Evolutionary conservation across 2,888 invertebrate species (phyloP).

Genomic region (Chalcis sispes): DNA sequence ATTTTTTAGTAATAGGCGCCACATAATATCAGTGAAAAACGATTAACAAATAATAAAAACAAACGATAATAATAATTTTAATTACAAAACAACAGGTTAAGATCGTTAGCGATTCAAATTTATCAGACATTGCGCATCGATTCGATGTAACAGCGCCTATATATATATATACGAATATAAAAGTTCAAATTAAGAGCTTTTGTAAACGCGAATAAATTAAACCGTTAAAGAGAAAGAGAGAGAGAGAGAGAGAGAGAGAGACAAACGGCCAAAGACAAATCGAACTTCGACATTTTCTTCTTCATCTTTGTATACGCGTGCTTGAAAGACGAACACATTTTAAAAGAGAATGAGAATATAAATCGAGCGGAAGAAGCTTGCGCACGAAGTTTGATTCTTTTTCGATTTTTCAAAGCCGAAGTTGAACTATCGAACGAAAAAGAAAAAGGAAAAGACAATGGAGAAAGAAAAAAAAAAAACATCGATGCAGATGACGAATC

Average conservation of each 20-base stretch:
- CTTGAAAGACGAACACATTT: background rate
- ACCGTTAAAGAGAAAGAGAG: background rate
- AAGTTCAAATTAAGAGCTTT: slow-evolving; percentile 50
- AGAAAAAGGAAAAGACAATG: too few relatives aligned
- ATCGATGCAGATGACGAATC: slow-evolving; percentile 51
- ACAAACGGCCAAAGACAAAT: too few relatives aligned
- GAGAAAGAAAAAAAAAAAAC: too few relatives aligned
- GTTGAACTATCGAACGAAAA: too few relatives aligned
- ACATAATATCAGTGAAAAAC: too few relatives aligned
- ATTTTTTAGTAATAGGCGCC: too few relatives aligned
- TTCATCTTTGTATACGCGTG: background rate
- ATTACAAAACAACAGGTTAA: background rate
- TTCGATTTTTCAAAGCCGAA: too few relatives aligned
- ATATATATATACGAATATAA: background rate
- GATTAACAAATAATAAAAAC: too few relatives aligned
- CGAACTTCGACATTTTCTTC: too few relatives aligned
- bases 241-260: background rate
- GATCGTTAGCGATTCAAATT: slow-evolving; percentile 23
- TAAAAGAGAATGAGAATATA: slow-evolving; percentile 41
- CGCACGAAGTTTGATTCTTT: slow-evolving; percentile 42
- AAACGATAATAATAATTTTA: too few relatives aligned
- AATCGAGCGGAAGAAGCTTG: slow-evolving; percentile 46
- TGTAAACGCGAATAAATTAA: slow-evolving; percentile 27
- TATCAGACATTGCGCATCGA: too few relatives aligned
- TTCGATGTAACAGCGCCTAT: too few relatives aligned